Evolutionary conservation across 2,888 invertebrate species (phyloP), one percentile per base, ranked within the genome.

Genomic region (Ramazzottius varieornatus): DNA sequence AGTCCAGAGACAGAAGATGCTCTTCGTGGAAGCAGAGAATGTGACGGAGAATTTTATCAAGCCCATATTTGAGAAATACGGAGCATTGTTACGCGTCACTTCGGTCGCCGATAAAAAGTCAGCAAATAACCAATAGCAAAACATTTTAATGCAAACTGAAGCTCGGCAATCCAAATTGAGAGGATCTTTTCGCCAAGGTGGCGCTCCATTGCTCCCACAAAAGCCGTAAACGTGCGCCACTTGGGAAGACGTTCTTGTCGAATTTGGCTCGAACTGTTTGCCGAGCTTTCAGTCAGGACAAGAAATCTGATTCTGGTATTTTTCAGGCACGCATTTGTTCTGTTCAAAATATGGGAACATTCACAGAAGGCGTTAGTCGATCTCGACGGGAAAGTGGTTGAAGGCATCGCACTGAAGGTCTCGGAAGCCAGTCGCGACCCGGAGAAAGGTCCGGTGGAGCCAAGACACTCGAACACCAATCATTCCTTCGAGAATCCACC

Each of bases 261-360:
- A n/a, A n/a, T n/a, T n/a, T 40, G 40, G 40, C 20, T 40, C 20
- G 8, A 13, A 40, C 20, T 40, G 40, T 20, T 8, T 8, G 40
- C 13, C 40, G 40, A 8, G 40, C 13, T 40, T 8, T 40, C 40
- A 40, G 40, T 40, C 8, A 40, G 40, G 8, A 40, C n/a, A n/a
- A n/a, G n/a, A n/a, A n/a, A n/a, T n/a, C n/a, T n/a, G n/a, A n/a
- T n/a, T 54, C 4, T 16, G 20, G 4, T 54, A n/a, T 24, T 4
- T 54, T 13, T 16, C 29, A 54, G 54, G 29, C 54, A 54, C 8
- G 54, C 54, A 24, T 54, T 54, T 54, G 29, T 54, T 16, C 29
- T 54, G 4, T 54, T 54, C 54, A 54, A 54, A 54, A 29, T 54
- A 54, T 54, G 54, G 54, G 54, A 54, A 29, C n/a, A 54, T 54